phyloP scores from a whole-genome alignment of 2,888 invertebrate genomes.

The Ornithoptera priamus region DNA sequence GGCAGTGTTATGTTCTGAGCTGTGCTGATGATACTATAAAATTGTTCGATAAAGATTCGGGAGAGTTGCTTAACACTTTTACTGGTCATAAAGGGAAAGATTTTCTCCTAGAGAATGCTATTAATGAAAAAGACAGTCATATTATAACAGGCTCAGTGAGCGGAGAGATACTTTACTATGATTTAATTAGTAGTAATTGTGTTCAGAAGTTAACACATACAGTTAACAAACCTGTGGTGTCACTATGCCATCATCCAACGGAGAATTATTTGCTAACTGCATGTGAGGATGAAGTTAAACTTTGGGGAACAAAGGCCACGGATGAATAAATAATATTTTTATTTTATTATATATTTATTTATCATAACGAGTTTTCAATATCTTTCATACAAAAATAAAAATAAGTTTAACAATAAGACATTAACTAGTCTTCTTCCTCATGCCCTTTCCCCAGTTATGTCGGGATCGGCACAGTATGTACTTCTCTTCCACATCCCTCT shows the following conservation, averaged over 20 bases:
- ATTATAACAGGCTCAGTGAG: conserved; percentile 94
- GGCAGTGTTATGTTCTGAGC: conserved; percentile 93
- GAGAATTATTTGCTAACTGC: conserved; percentile 86
- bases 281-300: conserved; percentile 84
- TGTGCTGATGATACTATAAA: conserved; percentile 91
- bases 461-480: too few relatives aligned
- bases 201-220: conserved; percentile 73
- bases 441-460: too few relatives aligned
- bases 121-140: conserved; percentile 90
- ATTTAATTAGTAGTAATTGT: conserved; percentile 86
- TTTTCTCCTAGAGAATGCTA: conserved; percentile 91
- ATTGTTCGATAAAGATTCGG: conserved; percentile 89
- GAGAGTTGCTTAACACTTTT: conserved; percentile 82
- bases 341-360: background rate
- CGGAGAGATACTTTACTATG: conserved; percentile 93
- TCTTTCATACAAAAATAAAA: too few relatives aligned
- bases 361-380: background rate
- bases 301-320: conserved; percentile 80
- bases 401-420: too few relatives aligned
- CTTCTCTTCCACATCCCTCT: too few relatives aligned
- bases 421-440: too few relatives aligned
- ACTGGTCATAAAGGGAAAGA: conserved; percentile 90
- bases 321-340: conserved; percentile 40
- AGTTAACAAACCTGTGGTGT: conserved; percentile 85
- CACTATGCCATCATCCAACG: conserved; percentile 90